A percentile compares a stretch with the other conserved stretches of the same genome.
phyloP scores from a whole-genome alignment of 2,888 invertebrate genomes.

The Tetrapedia diversipes region DNA sequence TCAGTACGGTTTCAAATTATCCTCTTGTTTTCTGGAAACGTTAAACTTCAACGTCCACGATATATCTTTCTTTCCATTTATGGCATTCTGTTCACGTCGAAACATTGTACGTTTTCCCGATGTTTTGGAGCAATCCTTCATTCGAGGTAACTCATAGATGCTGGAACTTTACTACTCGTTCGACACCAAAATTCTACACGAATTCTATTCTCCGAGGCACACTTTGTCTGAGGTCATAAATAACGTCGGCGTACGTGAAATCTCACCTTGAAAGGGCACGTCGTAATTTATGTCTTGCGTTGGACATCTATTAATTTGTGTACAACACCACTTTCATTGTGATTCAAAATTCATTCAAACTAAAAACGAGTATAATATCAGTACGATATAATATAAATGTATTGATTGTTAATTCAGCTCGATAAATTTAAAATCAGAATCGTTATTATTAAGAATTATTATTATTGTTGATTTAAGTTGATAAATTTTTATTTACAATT shows the following conservation, averaged over 20 bases:
- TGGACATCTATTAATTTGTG: constrained; percentile 62
- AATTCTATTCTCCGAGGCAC: constrained; percentile 52
- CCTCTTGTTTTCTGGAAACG: background rate
- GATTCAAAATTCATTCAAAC: constrained; percentile 6
- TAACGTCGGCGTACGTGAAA: constrained; percentile 50
- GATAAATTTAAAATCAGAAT: too few relatives aligned
- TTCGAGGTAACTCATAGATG: constrained; percentile 35
- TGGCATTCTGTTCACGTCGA: background rate
- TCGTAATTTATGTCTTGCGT: constrained; percentile 67
- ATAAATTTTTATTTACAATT: too few relatives aligned
- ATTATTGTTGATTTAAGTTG: too few relatives aligned
- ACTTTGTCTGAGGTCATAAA: constrained; percentile 70
- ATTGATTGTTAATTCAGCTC: too few relatives aligned
- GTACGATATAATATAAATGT: too few relatives aligned
- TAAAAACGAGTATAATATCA: background rate
- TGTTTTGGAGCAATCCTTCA: constrained; percentile 32
- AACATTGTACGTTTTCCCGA: constrained; percentile 18
- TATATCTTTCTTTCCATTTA: constrained; percentile 10
- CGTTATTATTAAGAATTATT: too few relatives aligned
- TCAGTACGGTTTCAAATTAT: background rate
- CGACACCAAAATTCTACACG: constrained; percentile 56
- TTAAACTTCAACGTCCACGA: constrained; percentile 1
- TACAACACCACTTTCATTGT: constrained; percentile 3
- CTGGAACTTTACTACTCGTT: constrained; percentile 26
- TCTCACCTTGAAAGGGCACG: constrained; percentile 64